Evolutionary conservation across 1,140 invertebrate species (phyloP).

Genomic region (Sitobion miscanthi): DNA sequence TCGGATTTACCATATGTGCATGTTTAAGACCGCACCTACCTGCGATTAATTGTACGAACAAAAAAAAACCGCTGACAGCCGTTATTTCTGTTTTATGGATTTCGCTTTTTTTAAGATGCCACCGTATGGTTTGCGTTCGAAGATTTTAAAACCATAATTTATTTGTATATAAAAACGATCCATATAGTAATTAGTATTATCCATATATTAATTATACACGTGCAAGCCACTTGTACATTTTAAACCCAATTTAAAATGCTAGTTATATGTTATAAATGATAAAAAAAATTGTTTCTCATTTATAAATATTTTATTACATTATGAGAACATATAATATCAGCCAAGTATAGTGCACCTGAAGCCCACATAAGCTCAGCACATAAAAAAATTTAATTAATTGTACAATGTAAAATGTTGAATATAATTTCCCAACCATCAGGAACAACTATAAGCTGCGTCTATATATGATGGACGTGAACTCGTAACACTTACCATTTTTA

Average conservation of each 20-base stretch:
- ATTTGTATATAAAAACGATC: background rate
- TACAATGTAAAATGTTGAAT: too few species aligned
- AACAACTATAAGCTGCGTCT: too few species aligned
- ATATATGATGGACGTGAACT: too few species aligned
- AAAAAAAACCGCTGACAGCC: background rate
- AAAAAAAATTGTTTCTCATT: background rate
- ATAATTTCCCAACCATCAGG: too few species aligned
- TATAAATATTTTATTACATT: background rate
- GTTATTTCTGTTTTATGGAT: background rate
- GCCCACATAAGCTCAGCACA: background rate
- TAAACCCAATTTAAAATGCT: background rate
- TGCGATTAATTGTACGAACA: background rate
- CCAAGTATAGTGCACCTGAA: too few species aligned
- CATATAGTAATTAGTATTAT: background rate
- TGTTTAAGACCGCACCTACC: background rate
- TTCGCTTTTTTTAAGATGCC: background rate
- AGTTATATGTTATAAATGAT: background rate
- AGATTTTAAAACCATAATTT: background rate
- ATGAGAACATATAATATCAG: background rate
- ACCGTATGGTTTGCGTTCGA: background rate
- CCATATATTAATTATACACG: background rate
- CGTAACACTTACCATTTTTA: background rate
- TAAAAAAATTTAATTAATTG: too few species aligned
- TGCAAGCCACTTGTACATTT: background rate
- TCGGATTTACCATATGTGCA: background rate